phyloP scores from a whole-genome alignment of 2,888 invertebrate species.

The Phyllotreta cruciferae region DNA sequence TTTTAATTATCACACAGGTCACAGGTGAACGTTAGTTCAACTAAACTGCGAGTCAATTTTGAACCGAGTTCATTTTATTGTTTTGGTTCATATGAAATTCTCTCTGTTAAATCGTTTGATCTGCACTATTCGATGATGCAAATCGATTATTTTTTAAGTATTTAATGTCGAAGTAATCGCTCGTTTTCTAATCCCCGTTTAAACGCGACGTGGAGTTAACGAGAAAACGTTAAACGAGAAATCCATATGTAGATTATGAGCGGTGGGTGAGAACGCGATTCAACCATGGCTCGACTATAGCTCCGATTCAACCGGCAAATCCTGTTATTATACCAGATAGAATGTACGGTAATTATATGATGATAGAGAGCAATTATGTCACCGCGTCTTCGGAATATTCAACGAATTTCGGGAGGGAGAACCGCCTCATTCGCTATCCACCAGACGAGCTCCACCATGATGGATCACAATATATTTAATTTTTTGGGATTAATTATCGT shows the following conservation, averaged over 20 bases:
- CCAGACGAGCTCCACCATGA: slow-evolving; percentile 22
- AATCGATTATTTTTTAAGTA: no score
- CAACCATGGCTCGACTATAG: slow-evolving; percentile 10
- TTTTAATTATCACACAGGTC: no score
- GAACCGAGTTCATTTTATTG: no score
- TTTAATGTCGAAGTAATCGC: no score
- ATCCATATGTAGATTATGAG: slow-evolving; percentile 57
- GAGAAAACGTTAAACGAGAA: slow-evolving; percentile 51
- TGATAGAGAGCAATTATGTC: slow-evolving; percentile 41
- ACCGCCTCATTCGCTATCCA: slow-evolving; percentile 14
- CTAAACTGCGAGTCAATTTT: no score
- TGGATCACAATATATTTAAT: slow-evolving; percentile 9
- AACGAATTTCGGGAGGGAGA: slow-evolving; percentile 22
- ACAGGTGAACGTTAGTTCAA: no score
- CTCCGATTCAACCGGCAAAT: slow-evolving; percentile 48
- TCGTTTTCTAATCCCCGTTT: no score
- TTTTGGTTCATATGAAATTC: no score
- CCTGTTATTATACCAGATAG: slow-evolving; percentile 43
- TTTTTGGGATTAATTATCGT: no score
- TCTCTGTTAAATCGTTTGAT: no score
- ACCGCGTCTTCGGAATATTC: slow-evolving; percentile 33
- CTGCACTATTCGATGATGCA: no score
- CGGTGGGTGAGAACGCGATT: slow-evolving; percentile 40
- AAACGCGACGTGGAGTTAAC: no score
- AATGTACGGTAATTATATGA: slow-evolving; percentile 40